Evolutionary conservation across 2,113 vertebrate species (phyloP), one percentile per base, ranked within the genome.

Genomic region (Pseudopodoces humilis): DNA sequence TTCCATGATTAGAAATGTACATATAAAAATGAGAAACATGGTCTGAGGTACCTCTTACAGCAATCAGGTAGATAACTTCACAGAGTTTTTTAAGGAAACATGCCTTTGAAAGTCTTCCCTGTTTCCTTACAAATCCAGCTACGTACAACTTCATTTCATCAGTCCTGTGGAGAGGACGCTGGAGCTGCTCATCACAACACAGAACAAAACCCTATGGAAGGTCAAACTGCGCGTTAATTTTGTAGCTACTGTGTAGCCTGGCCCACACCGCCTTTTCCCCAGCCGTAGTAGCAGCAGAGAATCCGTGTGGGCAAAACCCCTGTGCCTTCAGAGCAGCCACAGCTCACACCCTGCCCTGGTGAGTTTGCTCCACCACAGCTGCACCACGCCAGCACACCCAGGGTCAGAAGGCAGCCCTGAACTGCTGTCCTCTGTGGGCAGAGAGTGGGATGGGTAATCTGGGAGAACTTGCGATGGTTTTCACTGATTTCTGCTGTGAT

Each of bases 251-350:
- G 15, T 20, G 33, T 15, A 88, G 65, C 39, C 30, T 55, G 65
- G 50, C 5, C 1, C 52, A 30, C 44, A 35, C 9, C 55, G 49
- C 41, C 19, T 33, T 46, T 21, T 17, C 50, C 16, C 15, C 64
- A 55, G 41, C 22, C 5, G 0, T 0, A 27, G 37, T 0, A 62
- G 72, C 44, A 55, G 63, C 53, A 20, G 2, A 22, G 15, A 39
- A 44, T 4, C 3, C 0, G 0, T 0, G 17, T 3, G 4, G 52
- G 19, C 49, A 85, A 68, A 81, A 44, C 4, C 24, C 37, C 37
- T 0, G 0, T 39, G 83, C 59, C 46, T 47, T 31, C 0, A 0
- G 47, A 77, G 49, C 35, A 62, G 63, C 39, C 71, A 7, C 25
- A 16, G 35, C 39, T 58, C 10, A 1, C 17, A 22, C 7, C 35